Conservation (phyloP, 2,113 vertebrate genomes). For the Castor canadensis region DNA sequence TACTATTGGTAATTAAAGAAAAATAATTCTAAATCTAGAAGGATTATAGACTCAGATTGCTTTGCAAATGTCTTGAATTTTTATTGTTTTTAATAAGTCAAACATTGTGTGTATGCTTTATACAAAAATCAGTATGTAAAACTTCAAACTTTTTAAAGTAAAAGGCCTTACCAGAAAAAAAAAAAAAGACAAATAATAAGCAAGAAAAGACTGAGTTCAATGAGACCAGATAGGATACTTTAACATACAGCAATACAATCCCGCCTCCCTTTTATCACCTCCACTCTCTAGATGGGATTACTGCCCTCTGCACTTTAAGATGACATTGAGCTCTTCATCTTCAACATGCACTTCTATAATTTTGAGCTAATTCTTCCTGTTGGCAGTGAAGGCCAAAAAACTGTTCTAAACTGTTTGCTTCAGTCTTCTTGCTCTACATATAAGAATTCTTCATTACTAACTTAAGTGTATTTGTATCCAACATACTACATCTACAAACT, state of each 20-base stretch:
- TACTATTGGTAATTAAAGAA: background rate
- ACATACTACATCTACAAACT: background rate
- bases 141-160: background rate
- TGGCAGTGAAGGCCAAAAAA: background rate
- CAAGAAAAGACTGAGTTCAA: background rate
- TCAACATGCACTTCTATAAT: background rate
- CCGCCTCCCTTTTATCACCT: background rate
- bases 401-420: background rate
- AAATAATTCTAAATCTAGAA: background rate
- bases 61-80: background rate
- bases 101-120: background rate
- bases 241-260: background rate
- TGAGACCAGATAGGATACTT: background rate
- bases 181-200: background rate
- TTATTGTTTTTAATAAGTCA: background rate
- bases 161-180: slow-evolving; percentile 1
- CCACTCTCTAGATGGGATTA: background rate
- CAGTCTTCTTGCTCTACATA: background rate
- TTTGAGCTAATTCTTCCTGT: background rate
- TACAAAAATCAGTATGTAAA: background rate
- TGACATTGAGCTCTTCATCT: background rate
- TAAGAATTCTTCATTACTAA: background rate
- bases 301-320: background rate
- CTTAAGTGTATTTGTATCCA: background rate
- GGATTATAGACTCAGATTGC: background rate